A percentile compares a stretch with the other conserved stretches of the same genome.
Evolutionary conservation across 2,113 vertebrate species (phyloP).

Genomic region (Pedetes capensis): DNA sequence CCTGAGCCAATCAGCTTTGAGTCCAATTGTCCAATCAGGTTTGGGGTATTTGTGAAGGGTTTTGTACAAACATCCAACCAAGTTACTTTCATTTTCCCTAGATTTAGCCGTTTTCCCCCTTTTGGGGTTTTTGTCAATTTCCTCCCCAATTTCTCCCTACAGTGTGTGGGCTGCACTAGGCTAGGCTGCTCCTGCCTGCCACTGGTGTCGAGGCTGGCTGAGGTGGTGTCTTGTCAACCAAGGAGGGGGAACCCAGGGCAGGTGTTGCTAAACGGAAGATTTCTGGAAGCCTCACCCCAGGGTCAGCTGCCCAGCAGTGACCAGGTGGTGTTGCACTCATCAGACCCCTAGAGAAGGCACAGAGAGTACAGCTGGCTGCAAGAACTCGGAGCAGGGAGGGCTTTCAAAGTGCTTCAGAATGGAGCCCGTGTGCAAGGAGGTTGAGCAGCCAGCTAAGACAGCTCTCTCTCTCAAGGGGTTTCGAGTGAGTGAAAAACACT

Average conservation of each 20-base stretch:
- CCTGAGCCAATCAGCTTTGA: too few species aligned
- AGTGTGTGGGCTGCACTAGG: not conserved
- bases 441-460: not conserved
- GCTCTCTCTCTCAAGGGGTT: not conserved
- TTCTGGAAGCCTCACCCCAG: not conserved
- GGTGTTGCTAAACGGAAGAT: not conserved
- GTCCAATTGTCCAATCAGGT: too few species aligned
- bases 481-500: fast-evolving
- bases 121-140: too few species aligned
- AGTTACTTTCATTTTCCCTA: too few species aligned
- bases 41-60: too few species aligned
- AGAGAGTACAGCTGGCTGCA: not conserved
- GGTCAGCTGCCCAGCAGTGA: too few species aligned
- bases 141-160: too few species aligned
- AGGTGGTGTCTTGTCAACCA: too few species aligned
- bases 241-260: too few species aligned
- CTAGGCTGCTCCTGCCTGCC: not conserved
- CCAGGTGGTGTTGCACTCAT: not conserved
- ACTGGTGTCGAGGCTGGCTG: not conserved
- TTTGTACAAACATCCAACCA: too few species aligned
- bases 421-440: not conserved
- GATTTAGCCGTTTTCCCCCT: too few species aligned
- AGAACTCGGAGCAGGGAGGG: too few species aligned
- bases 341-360: not conserved
- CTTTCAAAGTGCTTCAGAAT: not conserved